Evolutionary conservation across 2,113 vertebrate genomes (phyloP).

Genomic region (Sinocyclocheilus grahami): DNA sequence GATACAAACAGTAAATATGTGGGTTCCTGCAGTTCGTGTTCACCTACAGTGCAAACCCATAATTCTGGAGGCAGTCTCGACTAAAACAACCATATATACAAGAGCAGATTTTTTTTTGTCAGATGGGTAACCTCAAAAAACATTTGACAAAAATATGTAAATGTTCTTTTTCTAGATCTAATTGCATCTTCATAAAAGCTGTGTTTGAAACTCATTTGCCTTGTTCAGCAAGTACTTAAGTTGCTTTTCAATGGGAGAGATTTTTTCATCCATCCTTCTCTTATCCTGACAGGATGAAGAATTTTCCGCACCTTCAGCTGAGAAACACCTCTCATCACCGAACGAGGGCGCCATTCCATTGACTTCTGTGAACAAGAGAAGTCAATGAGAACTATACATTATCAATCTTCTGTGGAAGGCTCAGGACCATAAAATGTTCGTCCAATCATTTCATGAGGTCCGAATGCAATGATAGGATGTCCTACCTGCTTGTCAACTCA

Average conservation of each 20-base stretch:
- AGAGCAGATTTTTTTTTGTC: no score
- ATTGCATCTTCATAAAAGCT: constrained; percentile 72
- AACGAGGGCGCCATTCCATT: constrained; percentile 54
- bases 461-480: no score
- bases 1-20: neutral
- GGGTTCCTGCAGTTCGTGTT: neutral
- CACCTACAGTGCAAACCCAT: constrained; percentile 57
- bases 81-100: constrained; percentile 58
- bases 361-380: neutral
- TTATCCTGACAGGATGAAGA: constrained; percentile 16
- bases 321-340: constrained; percentile 36
- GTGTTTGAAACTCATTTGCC: constrained; percentile 73
- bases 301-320: neutral
- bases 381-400: no score
- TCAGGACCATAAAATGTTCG: no score
- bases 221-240: constrained; percentile 75
- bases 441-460: no score
- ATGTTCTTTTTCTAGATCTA: neutral
- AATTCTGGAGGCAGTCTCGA: constrained; percentile 60
- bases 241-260: constrained; percentile 70
- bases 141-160: neutral
- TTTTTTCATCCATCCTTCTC: constrained; percentile 59
- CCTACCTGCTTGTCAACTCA: no score
- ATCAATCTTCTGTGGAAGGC: no score
- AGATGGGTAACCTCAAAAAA: neutral